A percentile compares a stretch with the other conserved stretches of the same genome.
Conservation (phyloP, 2,888 invertebrate genomes). For the Hedychridium roseum region DNA sequence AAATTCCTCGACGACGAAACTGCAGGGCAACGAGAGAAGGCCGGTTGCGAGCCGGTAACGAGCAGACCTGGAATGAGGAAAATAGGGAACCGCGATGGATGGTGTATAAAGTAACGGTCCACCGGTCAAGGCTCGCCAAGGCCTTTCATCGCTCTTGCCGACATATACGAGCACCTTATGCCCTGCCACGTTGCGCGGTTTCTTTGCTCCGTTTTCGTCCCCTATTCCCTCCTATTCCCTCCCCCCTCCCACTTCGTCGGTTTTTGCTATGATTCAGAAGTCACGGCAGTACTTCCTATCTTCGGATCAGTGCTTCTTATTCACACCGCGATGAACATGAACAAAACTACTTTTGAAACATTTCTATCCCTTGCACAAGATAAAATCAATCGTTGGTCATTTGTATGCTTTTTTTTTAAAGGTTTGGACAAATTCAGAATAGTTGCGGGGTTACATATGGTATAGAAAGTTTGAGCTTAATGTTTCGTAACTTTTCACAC, state of each 20-base stretch:
- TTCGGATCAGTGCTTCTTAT: too few species aligned
- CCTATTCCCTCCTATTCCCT: neutral
- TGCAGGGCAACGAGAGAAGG: constrained; percentile 11
- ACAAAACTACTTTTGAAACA: too few species aligned
- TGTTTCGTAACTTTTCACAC: neutral
- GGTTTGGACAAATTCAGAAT: too few species aligned
- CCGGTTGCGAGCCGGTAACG: neutral
- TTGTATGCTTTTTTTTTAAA: too few species aligned
- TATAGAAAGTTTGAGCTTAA: too few species aligned
- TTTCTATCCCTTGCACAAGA: too few species aligned
- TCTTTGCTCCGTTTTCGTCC: constrained; percentile 17
- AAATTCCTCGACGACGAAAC: too few species aligned
- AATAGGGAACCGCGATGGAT: constrained; percentile 28
- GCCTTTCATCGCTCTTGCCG: constrained; percentile 47
- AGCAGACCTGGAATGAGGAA: constrained; percentile 26
- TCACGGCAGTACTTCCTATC: too few species aligned
- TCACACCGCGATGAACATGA: too few species aligned
- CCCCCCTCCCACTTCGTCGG: constrained; percentile 1
- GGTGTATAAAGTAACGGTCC: constrained; percentile 54
- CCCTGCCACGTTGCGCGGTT: constrained; percentile 26
- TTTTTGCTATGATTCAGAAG: too few species aligned
- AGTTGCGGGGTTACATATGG: too few species aligned
- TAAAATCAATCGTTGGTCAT: too few species aligned
- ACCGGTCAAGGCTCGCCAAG: constrained; percentile 59
- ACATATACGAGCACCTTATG: constrained; percentile 20